phyloP scores from a whole-genome alignment of 2,113 vertebrate species.

The Porphyrio hochstetteri region DNA sequence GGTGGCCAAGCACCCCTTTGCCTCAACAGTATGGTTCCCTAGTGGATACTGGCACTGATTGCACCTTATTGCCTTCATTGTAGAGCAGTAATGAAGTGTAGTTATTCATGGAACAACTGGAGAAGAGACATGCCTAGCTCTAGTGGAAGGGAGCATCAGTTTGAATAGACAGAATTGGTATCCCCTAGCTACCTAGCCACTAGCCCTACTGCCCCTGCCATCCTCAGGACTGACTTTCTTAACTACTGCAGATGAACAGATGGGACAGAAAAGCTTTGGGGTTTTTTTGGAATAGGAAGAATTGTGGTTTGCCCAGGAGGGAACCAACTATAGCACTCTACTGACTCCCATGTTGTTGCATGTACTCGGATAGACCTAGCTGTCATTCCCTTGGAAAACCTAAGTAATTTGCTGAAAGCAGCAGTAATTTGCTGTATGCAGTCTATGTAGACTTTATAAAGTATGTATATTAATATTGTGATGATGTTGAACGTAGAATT shows the following conservation, averaged over 20 bases:
- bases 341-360: neutral
- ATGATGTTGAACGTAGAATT: neutral
- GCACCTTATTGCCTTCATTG: neutral
- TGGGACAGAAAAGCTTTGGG: neutral
- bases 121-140: neutral
- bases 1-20: neutral
- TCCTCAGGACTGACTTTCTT: neutral
- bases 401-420: neutral
- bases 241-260: neutral
- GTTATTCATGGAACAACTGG: neutral
- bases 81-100: neutral
- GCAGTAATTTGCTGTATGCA: neutral
- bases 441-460: neutral
- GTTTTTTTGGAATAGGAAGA: neutral
- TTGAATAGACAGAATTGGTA: neutral
- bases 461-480: neutral
- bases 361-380: neutral
- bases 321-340: neutral
- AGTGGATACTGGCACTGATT: neutral
- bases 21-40: neutral
- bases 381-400: neutral
- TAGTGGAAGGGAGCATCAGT: neutral
- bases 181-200: neutral
- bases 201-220: neutral
- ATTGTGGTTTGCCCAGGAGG: neutral